Evolutionary conservation across 2,888 invertebrate species (phyloP).

Genomic region (Apodemia hepburni): DNA sequence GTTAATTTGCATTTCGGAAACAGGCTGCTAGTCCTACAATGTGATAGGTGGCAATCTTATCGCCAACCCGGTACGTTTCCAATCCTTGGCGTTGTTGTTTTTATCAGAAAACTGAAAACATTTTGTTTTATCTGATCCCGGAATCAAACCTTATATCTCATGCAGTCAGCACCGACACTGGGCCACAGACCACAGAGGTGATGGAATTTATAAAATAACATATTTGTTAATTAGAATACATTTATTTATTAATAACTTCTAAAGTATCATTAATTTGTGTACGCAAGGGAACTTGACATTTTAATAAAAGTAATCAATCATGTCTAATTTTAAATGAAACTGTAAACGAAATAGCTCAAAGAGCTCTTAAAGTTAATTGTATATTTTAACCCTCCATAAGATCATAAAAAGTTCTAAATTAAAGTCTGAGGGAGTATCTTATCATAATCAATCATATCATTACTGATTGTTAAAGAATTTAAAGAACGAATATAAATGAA

Average conservation of each 20-base stretch:
- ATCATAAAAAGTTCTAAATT: background rate
- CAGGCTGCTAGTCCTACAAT: no score
- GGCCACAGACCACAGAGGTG: no score
- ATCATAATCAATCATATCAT: background rate
- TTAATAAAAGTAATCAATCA: conserved; percentile 14
- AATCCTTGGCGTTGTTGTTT: no score
- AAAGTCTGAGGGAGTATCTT: background rate
- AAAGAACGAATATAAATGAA: no score
- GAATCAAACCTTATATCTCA: no score
- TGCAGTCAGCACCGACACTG: no score
- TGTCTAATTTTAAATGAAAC: conserved; percentile 6
- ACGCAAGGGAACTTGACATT: conserved; percentile 10
- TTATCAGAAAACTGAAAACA: no score
- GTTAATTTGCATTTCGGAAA: no score
- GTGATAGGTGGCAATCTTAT: no score
- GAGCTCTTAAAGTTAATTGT: background rate
- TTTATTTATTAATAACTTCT: background rate
- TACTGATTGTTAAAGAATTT: background rate
- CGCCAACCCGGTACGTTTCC: no score
- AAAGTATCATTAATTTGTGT: conserved; percentile 10
- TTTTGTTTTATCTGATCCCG: no score
- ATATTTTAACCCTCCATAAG: background rate
- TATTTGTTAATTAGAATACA: background rate
- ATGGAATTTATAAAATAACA: background rate
- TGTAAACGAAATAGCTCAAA: background rate